Evolutionary conservation across 2,113 vertebrate genomes (phyloP).

Genomic region (Rafetus swinhoei): DNA sequence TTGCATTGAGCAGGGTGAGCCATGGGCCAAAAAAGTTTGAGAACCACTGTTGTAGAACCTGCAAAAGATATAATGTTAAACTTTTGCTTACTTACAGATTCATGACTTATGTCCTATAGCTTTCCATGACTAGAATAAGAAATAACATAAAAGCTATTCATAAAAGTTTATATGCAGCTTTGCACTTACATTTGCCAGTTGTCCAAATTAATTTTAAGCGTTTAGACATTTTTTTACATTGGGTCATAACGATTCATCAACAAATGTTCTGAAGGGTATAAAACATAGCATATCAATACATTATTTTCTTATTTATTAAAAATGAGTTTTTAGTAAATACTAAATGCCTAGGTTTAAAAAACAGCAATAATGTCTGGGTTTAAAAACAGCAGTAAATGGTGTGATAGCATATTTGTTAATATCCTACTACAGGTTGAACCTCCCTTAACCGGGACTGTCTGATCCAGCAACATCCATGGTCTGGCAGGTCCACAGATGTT

Average conservation of each 20-base stretch:
- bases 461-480: too few relatives aligned
- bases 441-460: too few relatives aligned
- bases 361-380: not conserved
- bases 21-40: too few relatives aligned
- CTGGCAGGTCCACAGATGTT: too few relatives aligned
- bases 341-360: not conserved
- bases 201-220: not conserved
- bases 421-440: not conserved
- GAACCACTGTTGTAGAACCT: too few relatives aligned
- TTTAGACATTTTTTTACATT: not conserved
- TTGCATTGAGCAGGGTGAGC: too few relatives aligned
- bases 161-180: not conserved
- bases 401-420: not conserved
- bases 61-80: not conserved
- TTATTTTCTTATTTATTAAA: not conserved
- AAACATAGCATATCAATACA: not conserved
- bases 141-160: not conserved
- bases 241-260: not conserved
- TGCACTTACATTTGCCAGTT: not conserved
- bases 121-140: not conserved
- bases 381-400: constrained; percentile 1
- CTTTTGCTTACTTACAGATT: not conserved
- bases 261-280: not conserved
- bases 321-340: too few relatives aligned
- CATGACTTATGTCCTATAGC: not conserved